Percentiles rank a stretch among this genome's conserved stretches.
Conservation (phyloP, 2,888 invertebrate species). For the Agonopterix arenella region DNA sequence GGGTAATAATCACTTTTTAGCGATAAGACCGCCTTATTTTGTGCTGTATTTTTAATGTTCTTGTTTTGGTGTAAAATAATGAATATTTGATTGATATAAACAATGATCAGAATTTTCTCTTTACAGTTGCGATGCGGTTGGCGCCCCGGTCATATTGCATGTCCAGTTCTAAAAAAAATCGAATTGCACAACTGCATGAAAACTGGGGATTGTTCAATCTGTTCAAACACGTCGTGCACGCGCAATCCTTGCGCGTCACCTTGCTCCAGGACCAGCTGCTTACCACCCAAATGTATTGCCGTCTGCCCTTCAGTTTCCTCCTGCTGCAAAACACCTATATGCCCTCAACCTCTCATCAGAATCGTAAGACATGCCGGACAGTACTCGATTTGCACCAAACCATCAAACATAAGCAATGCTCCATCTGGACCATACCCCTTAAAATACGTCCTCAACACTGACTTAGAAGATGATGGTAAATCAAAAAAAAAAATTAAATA, state of each 20-base stretch:
- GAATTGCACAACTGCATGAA: conserved; percentile 50
- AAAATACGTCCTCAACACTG: conserved; percentile 58
- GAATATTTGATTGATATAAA: too few relatives aligned
- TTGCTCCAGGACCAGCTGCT: conserved; percentile 1
- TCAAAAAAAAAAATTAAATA: conserved; percentile 26
- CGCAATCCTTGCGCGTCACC: background rate
- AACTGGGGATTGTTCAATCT: conserved; percentile 23
- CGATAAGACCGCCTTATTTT: too few relatives aligned
- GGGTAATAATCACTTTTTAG: too few relatives aligned
- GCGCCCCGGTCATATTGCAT: conserved; percentile 69
- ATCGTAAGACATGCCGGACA: conserved; percentile 55
- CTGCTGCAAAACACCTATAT: conserved; percentile 30
- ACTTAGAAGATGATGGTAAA: conserved; percentile 19
- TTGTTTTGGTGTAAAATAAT: too few relatives aligned
- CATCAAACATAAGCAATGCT: conserved; percentile 51
- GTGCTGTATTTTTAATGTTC: too few relatives aligned
- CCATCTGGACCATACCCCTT: conserved; percentile 61
- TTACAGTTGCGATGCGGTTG: conserved; percentile 63
- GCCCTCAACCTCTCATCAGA: conserved; percentile 47
- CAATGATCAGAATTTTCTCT: background rate
- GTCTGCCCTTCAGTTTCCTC: conserved; percentile 32
- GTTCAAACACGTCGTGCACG: background rate
- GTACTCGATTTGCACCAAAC: conserved; percentile 60
- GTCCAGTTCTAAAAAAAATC: conserved; percentile 54
- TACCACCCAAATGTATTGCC: conserved; percentile 5